These are phyloP conservation scores for Protodeltote pygarga DNA, from an alignment of 2,888 invertebrate genomes.

Conservation along the genomic window DNA sequence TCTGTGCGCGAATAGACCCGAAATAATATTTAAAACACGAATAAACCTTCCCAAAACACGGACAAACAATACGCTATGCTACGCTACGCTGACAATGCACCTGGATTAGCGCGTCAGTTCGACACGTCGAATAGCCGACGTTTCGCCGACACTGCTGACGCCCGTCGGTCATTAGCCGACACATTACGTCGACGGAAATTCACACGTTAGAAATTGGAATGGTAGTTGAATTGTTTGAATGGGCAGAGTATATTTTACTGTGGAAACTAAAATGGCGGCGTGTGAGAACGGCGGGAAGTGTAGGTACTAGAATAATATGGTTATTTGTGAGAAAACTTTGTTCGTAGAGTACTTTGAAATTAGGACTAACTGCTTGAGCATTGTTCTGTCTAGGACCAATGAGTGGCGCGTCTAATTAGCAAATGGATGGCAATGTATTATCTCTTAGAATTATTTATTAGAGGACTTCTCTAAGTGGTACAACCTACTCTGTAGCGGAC, in stretches of 20 bases:
- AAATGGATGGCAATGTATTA: no score
- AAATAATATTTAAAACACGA: constrained; percentile 1
- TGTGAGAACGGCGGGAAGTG: constrained; percentile 1
- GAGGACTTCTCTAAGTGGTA: no score
- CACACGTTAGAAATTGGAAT: constrained; percentile 15
- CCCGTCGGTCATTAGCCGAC: constrained; percentile 19
- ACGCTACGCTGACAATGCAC: constrained; percentile 23
- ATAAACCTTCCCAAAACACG: constrained; percentile 14
- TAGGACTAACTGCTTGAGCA: neutral
- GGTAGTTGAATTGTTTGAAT: constrained; percentile 16
- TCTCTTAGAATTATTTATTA: no score
- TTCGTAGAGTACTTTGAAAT: neutral
- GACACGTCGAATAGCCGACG: constrained; percentile 17
- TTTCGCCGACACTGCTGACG: constrained; percentile 26
- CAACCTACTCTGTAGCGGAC: no score
- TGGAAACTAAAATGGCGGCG: constrained; percentile 11
- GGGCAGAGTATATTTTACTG: constrained; percentile 12
- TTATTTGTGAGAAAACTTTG: constrained; percentile 3
- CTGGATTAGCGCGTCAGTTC: constrained; percentile 26
- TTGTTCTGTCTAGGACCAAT: no score
- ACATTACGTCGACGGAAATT: constrained; percentile 12
- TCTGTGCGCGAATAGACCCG: no score
- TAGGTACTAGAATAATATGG: constrained; percentile 12
- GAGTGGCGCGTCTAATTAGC: no score
- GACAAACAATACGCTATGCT: constrained; percentile 23